Conservation (phyloP, 1,140 invertebrate species). For the Apis laboriosa region DNA sequence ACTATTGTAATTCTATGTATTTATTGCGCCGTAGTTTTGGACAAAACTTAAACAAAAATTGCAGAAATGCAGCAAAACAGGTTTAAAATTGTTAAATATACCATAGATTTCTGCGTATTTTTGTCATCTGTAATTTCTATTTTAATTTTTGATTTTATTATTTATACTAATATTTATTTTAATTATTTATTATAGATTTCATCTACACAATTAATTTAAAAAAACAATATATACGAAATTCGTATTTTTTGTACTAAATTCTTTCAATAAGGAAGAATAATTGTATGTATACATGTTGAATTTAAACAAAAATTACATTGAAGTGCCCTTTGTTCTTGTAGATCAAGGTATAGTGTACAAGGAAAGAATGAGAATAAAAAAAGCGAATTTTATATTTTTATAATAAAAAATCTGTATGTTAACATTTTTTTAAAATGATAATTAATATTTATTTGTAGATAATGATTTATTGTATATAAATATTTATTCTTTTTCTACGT, state of each 20-base stretch:
- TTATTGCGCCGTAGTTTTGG: neutral
- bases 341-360: slow-evolving; percentile 26
- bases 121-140: slow-evolving; percentile 8
- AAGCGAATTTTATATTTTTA: slow-evolving; percentile 37
- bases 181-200: neutral
- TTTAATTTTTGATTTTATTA: slow-evolving; percentile 17
- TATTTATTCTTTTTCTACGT: slow-evolving; percentile 9
- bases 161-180: slow-evolving; percentile 8
- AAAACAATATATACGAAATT: slow-evolving; percentile 44
- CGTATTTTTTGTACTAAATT: slow-evolving; percentile 38
- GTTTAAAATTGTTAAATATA: neutral
- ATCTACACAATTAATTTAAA: slow-evolving; percentile 9
- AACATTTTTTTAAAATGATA: neutral
- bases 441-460: slow-evolving; percentile 11
- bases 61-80: neutral
- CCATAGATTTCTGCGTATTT: neutral
- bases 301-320: neutral
- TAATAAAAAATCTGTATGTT: neutral
- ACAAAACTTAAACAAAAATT: neutral
- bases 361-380: neutral
- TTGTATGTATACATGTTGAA: neutral
- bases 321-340: slow-evolving; percentile 2
- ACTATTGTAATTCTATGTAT: neutral
- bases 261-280: neutral
- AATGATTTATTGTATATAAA: slow-evolving; percentile 25